Evolutionary conservation across 2,113 vertebrate genomes (phyloP).

Genomic region (Crotalus helleri): DNA sequence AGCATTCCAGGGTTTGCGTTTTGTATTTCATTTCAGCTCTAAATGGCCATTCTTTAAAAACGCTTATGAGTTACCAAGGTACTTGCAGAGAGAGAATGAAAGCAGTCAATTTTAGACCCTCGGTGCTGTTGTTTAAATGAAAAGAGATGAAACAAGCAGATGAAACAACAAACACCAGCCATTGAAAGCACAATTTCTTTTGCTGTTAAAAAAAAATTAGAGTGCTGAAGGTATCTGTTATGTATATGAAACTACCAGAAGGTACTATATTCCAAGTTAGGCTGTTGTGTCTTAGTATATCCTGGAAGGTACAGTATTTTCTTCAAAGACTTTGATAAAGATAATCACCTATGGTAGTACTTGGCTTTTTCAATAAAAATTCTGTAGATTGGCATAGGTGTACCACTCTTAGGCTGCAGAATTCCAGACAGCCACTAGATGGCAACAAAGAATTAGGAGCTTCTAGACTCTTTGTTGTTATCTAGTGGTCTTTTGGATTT

Average conservation of each 20-base stretch:
- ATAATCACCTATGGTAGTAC: background rate
- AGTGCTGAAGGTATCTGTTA: too few relatives aligned
- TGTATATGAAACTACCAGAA: background rate
- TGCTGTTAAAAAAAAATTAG: background rate
- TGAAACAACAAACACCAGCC: background rate
- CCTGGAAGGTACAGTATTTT: background rate
- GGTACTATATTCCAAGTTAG: background rate
- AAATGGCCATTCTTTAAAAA: conserved; percentile 12
- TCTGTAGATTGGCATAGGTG: too few relatives aligned
- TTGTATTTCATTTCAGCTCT: background rate
- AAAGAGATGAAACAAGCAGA: background rate
- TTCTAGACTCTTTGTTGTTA: background rate
- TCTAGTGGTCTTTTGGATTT: background rate
- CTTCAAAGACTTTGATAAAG: background rate
- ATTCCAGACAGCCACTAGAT: background rate
- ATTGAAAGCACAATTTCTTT: background rate
- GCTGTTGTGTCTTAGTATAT: background rate
- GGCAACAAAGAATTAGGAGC: background rate
- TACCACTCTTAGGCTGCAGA: background rate
- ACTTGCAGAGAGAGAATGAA: background rate
- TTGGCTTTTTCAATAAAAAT: background rate
- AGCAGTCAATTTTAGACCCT: conserved; percentile 5
- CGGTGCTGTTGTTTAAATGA: background rate
- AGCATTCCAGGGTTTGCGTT: background rate
- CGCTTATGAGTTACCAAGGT: background rate